These are phyloP conservation scores for Pseudomyrmex dendroicus DNA, from an alignment of 1,140 invertebrate species.

Conservation along the genomic window DNA sequence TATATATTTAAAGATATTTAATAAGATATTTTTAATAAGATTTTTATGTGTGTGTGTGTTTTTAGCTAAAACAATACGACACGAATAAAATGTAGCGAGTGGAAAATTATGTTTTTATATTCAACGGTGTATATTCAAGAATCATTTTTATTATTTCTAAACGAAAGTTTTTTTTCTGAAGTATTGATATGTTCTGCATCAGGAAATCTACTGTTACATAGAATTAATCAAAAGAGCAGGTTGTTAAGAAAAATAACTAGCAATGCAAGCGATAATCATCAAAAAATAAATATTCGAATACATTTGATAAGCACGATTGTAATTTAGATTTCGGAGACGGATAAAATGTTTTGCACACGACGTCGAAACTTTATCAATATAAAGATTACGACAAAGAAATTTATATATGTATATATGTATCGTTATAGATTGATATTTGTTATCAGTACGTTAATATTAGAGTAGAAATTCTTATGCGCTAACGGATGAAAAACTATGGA, in stretches of 20 bases:
- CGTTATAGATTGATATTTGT: slow-evolving; percentile 47
- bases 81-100: neutral
- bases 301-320: neutral
- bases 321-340: slow-evolving; percentile 1
- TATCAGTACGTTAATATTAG: slow-evolving; percentile 56
- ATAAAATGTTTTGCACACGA: neutral
- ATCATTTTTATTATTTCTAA: neutral
- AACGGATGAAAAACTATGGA: slow-evolving; percentile 59
- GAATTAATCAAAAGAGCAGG: neutral
- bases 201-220: neutral
- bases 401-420: slow-evolving; percentile 11
- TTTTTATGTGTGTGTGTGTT: no score
- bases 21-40: neutral
- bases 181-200: slow-evolving; percentile 18
- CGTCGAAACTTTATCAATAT: neutral
- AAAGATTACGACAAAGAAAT: neutral
- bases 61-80: neutral
- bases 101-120: neutral
- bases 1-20: neutral
- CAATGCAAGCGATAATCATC: neutral
- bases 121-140: no score
- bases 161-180: neutral
- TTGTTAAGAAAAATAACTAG: neutral
- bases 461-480: slow-evolving; percentile 57
- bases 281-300: neutral